Evolutionary conservation across 2,113 vertebrate species (phyloP), one percentile per base, ranked within the genome.

Genomic region (Hystrix cristata): DNA sequence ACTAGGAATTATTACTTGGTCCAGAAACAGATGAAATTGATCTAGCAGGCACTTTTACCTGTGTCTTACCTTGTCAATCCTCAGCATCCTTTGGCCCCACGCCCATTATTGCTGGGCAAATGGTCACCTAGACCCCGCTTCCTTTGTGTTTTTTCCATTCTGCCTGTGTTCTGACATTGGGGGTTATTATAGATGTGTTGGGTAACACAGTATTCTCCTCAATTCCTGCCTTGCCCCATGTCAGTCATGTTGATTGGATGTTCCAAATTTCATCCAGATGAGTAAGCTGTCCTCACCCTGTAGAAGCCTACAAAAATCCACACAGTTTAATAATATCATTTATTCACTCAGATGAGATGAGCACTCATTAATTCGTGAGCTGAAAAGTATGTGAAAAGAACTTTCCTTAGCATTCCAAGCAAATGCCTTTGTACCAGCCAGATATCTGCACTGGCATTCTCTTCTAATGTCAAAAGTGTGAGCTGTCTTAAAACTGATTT

Each of bases 351-450:
- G 74, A 48, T 5, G 23, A 59, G 57, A 55, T 53, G 27, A 74
- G 34, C 29, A 43, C 5, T 51, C 27, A 34, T 43, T 53, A 79
- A 92, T 71, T 71, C 76, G 83, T 83, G 21, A 78, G 48, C 53
- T 91, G 81, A 85, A 95, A 69, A 62, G 34, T 64, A 79, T 87
- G 31, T 80, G 72, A 95, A 91, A 94, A 89, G 34, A 87, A 29
- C 1, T n/a, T 78, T 7, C 48, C 6, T 79, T 64, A 88, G 46
- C 48, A 87, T 72, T 90, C 48, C 65, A 89, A 90, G 46, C 74
- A 92, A 34, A 57, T 81, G 71, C 43, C 23, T 94, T 79, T 21
- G n/a, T 48, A 76, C 18, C 78, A 92, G 46, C 34, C 27, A 71
- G 64, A 53, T 89, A 21, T 51, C 62, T 83, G 21, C 59, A 67